phyloP scores from a whole-genome alignment of 2,113 vertebrate genomes.

The Tetrao urogallus region DNA sequence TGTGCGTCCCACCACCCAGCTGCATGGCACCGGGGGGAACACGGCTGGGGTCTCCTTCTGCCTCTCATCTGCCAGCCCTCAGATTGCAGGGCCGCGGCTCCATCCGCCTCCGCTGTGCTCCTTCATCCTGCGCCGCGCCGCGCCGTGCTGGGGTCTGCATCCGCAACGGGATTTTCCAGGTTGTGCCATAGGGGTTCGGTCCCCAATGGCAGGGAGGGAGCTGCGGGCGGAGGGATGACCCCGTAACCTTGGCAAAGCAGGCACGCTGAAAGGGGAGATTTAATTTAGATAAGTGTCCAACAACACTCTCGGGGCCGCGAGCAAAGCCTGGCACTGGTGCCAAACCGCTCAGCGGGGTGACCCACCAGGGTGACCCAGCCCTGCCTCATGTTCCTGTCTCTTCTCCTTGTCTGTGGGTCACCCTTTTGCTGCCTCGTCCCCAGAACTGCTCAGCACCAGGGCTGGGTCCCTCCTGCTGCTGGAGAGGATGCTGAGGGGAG shows the following conservation, averaged over 20 bases:
- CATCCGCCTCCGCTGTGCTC: neutral
- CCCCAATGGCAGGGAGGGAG: rapidly evolving
- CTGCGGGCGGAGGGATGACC: neutral
- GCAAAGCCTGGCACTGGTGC: neutral
- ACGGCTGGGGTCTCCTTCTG: neutral
- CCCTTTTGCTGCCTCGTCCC: neutral
- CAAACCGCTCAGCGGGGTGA: neutral
- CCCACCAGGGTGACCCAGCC: neutral
- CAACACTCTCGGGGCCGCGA: neutral
- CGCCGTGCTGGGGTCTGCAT: neutral
- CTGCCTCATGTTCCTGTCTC: neutral
- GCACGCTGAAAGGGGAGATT: neutral
- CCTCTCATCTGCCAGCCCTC: neutral
- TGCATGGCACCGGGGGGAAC: no score
- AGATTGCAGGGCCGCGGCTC: no score
- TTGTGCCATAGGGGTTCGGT: neutral
- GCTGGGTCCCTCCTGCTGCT: neutral
- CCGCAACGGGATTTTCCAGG: neutral
- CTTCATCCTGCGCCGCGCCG: neutral
- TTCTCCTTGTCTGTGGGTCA: neutral
- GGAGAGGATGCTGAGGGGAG: neutral
- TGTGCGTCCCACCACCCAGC: neutral
- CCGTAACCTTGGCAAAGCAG: neutral
- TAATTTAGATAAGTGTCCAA: conserved; percentile 58
- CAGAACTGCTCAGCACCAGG: rapidly evolving